Base-by-base conservation (phyloP, 2,113 vertebrate species). In the Aegithalos caudatus region DNA sequence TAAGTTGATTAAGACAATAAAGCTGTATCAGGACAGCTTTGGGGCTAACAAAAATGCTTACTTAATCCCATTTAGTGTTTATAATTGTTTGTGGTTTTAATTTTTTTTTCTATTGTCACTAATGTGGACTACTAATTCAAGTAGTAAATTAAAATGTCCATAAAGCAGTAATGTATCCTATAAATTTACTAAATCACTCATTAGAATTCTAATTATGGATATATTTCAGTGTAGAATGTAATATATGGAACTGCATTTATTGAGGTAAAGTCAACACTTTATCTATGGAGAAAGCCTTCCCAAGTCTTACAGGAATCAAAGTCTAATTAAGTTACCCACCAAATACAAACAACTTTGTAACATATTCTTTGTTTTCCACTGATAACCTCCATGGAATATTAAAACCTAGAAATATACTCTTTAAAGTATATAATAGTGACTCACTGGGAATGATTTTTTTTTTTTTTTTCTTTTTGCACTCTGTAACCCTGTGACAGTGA, bases 1-100 rank as follows among this genome's bases (percentile, higher is more conserved):
- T 98, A 98, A 98, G 97, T 98, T 98, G 98, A 98, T 98, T 98
- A 98, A 98, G 97, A 97, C 97, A 97, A 98, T 98, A 98, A 98
- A 98, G 94, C 94, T 98, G 98, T 98, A 98, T 98, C 97, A 96
- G 87, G 88, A 97, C 92, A 95, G 97, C 97, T 97, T 95, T 89
- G 92, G 92, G 97, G 96, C 95, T 96, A 96, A 95, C 95, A 96
- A 97, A 98, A 98, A 97, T 97, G 98, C 97, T 98, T 98, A 97
- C 83, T 97, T 94, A 95, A 97, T 97, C 85, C 88, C 81, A 95
- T 97, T 95, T 90, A 95, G 82, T 94, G 54, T 91, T 97, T 94
- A 88, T 97, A 97, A 97, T 96, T 96, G 92, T 97, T 93, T 50
- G 40, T 6, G 9, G 48, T 95, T 97, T 97, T 96, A 0, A 16